Conservation (phyloP, 2,113 vertebrate species). For the Pipa parva region DNA sequence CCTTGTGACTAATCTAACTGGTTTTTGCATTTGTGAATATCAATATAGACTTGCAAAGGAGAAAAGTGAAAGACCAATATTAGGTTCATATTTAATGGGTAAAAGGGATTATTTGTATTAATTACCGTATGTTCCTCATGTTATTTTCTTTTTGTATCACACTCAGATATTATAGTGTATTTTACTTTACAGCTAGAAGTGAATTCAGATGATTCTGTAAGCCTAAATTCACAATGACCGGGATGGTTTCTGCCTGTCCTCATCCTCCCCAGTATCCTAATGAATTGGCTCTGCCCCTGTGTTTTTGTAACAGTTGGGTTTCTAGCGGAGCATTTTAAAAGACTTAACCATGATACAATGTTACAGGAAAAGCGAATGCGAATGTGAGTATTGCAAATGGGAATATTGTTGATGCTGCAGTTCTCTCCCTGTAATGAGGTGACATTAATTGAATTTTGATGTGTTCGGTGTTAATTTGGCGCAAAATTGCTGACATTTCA, state of each 20-base stretch:
- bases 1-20: too few species aligned
- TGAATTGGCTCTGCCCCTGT: not conserved
- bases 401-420: not conserved
- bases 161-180: constrained; percentile 18
- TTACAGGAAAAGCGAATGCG: not conserved
- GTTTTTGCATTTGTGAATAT: too few species aligned
- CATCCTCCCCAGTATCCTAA: not conserved
- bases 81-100: too few species aligned
- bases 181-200: constrained; percentile 12
- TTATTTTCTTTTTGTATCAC: constrained; percentile 6
- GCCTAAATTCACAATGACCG: constrained; percentile 15
- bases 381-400: not conserved
- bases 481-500: not conserved
- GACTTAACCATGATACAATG: not conserved
- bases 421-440: not conserved
- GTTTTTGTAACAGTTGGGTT: not conserved
- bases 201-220: constrained; percentile 18
- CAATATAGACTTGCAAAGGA: too few species aligned
- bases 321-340: not conserved
- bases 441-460: not conserved
- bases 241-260: not conserved
- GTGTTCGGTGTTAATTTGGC: constrained; percentile 1
- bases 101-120: too few species aligned
- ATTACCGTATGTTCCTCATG: not conserved
- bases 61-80: too few species aligned